Base-by-base conservation (phyloP, 2,888 invertebrate genomes). In the Hypolimnas misippus region DNA sequence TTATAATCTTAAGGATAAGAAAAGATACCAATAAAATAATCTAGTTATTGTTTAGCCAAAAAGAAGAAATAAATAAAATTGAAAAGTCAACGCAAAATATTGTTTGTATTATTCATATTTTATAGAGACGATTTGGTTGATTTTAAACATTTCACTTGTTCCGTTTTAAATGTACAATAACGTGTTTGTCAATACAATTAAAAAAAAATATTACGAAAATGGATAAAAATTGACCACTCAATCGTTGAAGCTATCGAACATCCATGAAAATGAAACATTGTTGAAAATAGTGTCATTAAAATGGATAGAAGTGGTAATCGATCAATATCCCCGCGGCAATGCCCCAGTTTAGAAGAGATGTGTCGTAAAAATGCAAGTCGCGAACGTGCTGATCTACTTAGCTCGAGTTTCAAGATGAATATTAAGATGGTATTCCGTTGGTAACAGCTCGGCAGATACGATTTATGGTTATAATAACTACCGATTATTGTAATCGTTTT, bases 321-420 rank as follows among this genome's bases (percentile, higher is more conserved):
- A 82, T 85, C 84, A 76, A 82, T 79, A 82, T 49, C 65, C 31
- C 68, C 63, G 64, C 62, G 49, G 64, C 64, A 63, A 65, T 78
- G 83, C 81, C 82, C 83, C 67, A 83, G 70, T 81, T 86, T 56
- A 61, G 21, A 54, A 66, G 61, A 62, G 62, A 62, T 65, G 64
- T 68, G 73, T 75, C 71, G 70, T 74, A 73, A 79, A 76, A 77
- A 78, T 81, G 78, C 78, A 76, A 68, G 75, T 65, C 67, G 71
- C 61, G 66, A 46, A 68, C 62, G 33, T 58, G 60, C 38, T 69
- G 64, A 71, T 64, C 66, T 68, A 64, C 68, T 66, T 59, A 63
- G 66, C 57, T 50, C 62, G 57, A 51, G 62, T 57, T 65, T 57
- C 50, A 54, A 67, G 65, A 64, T 62, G 66, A 71, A 68, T 71